Percentiles rank a stretch among this genome's conserved stretches.
phyloP scores from a whole-genome alignment of 2,113 vertebrate genomes.

The Herpetotheres cachinnans region DNA sequence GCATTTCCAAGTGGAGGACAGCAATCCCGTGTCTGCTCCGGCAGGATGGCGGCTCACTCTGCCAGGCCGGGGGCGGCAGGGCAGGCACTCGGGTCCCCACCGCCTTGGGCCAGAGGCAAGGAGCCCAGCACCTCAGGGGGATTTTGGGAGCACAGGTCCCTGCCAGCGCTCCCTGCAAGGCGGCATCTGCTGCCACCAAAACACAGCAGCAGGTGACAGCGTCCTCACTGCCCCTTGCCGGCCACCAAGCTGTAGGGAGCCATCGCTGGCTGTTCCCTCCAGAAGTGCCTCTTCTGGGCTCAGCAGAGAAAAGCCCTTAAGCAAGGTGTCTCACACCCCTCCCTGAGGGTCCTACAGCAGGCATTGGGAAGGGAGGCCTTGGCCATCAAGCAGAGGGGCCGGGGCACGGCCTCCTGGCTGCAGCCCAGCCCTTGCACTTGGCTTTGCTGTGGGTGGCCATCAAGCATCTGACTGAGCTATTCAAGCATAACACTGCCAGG shows the following conservation, averaged over 20 bases:
- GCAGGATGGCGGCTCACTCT: fast-evolving
- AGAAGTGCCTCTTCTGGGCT: neutral
- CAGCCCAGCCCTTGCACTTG: fast-evolving
- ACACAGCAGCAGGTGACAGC: neutral
- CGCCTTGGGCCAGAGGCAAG: fast-evolving
- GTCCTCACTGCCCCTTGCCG: fast-evolving
- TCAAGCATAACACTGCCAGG: fast-evolving
- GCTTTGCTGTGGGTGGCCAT: fast-evolving
- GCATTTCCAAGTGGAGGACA: neutral
- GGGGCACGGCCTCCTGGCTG: neutral
- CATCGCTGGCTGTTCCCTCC: neutral
- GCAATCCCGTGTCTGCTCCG: fast-evolving
- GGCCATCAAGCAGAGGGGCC: fast-evolving
- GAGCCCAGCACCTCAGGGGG: fast-evolving
- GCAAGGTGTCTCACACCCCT: neutral
- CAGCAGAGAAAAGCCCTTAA: neutral
- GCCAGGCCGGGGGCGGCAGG: neutral
- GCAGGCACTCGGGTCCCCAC: fast-evolving
- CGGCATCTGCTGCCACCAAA: neutral
- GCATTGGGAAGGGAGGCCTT: fast-evolving
- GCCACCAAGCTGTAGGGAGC: neutral
- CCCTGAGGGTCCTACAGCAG: fast-evolving
- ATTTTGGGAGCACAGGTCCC: neutral
- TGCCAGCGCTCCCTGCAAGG: neutral
- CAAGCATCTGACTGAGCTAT: too few relatives aligned